phyloP scores from a whole-genome alignment of 2,113 vertebrate genomes.

The Turnix velox region DNA sequence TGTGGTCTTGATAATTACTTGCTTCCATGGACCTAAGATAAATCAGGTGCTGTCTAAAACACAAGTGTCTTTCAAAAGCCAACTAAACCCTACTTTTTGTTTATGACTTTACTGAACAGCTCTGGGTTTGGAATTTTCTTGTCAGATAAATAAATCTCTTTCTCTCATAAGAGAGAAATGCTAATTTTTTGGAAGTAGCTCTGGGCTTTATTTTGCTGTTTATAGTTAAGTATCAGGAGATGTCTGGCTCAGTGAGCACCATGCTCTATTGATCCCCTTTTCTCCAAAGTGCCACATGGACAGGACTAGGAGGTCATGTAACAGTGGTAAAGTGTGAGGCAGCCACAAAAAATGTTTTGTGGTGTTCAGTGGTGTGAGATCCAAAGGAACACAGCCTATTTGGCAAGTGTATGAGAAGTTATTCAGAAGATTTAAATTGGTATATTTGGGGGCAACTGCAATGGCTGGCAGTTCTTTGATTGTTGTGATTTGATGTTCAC shows the following conservation, averaged over 20 bases:
- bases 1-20: not conserved
- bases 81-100: not conserved
- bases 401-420: slow-evolving; percentile 28
- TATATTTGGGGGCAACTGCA: not conserved
- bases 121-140: not conserved
- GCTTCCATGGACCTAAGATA: not conserved
- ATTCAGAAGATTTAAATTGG: slow-evolving; percentile 17
- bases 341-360: slow-evolving; percentile 28
- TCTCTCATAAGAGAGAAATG: not conserved
- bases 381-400: not conserved
- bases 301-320: not conserved
- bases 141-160: not conserved
- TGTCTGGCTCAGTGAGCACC: not conserved
- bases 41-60: not conserved
- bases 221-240: not conserved
- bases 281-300: not conserved
- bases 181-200: not conserved
- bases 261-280: not conserved
- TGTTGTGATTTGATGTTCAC: not conserved
- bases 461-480: slow-evolving; percentile 4
- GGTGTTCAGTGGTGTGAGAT: not conserved
- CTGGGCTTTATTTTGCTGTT: not conserved
- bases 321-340: slow-evolving; percentile 17
- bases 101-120: not conserved
- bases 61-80: not conserved